phyloP scores from a whole-genome alignment of 2,888 invertebrate genomes.

The Diachrysia chrysitis region DNA sequence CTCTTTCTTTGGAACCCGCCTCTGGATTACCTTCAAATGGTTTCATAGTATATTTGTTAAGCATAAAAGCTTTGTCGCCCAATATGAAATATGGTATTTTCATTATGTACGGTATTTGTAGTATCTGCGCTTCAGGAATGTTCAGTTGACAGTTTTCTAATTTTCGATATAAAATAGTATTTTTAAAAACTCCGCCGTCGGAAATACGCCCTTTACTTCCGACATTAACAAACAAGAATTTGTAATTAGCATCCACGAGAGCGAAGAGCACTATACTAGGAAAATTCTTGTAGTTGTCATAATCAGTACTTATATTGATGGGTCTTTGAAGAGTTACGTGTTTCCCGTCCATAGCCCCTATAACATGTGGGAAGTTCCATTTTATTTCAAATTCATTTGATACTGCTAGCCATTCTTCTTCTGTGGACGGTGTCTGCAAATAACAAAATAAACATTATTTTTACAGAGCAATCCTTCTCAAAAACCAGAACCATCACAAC shows the following conservation, averaged over 20 bases:
- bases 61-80: constrained; percentile 48
- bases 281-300: not conserved
- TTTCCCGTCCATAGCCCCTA: constrained; percentile 9
- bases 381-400: constrained; percentile 41
- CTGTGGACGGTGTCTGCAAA: constrained; percentile 40
- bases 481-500: not conserved
- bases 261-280: not conserved
- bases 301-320: not conserved
- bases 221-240: constrained; percentile 43
- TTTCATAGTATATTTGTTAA: constrained; percentile 51
- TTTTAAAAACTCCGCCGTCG: constrained; percentile 55
- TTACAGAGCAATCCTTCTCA: constrained; percentile 20
- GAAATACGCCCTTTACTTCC: constrained; percentile 43
- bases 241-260: constrained; percentile 17
- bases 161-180: constrained; percentile 27
- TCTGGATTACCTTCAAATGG: constrained; percentile 45
- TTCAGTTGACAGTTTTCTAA: constrained; percentile 32
- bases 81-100: constrained; percentile 52
- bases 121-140: constrained; percentile 36
- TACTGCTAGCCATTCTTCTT: constrained; percentile 35
- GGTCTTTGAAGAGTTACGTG: not conserved
- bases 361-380: constrained; percentile 22
- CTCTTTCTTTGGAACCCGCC: constrained; percentile 33
- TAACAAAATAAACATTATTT: constrained; percentile 22
- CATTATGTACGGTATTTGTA: constrained; percentile 57